A percentile compares a stretch with the other conserved stretches of the same genome.
phyloP scores from a whole-genome alignment of 2,797 vertebrate species.

The Borostomias antarcticus region DNA sequence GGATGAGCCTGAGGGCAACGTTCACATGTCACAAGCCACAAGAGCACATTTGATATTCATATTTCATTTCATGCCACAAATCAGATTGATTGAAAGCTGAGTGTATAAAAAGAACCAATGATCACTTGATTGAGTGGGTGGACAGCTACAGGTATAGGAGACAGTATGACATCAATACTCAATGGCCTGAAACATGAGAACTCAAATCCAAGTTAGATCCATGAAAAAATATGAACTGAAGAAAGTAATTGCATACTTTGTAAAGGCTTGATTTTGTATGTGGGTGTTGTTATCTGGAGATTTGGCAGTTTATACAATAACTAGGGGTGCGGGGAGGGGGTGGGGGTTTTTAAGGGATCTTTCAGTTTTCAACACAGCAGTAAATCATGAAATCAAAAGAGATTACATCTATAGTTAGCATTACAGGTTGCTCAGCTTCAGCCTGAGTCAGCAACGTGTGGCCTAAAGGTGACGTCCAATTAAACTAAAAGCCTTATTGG shows the following conservation, averaged over 20 bases:
- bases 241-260: slow-evolving; percentile 39
- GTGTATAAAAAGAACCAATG: slow-evolving; percentile 46
- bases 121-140: slow-evolving; percentile 51
- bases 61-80: slow-evolving; percentile 30
- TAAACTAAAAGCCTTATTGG: slow-evolving; percentile 90
- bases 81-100: slow-evolving; percentile 27
- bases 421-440: slow-evolving; percentile 24
- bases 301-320: slow-evolving; percentile 40
- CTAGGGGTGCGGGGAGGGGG: no score
- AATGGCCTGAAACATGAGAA: slow-evolving; percentile 34
- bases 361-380: neutral
- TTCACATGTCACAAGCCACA: no score
- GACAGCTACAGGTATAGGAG: slow-evolving; percentile 34
- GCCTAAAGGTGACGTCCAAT: slow-evolving; percentile 82
- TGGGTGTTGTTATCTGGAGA: slow-evolving; percentile 59
- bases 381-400: slow-evolving; percentile 4
- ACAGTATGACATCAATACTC: slow-evolving; percentile 61
- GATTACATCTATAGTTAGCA: slow-evolving; percentile 26
- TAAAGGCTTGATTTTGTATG: slow-evolving; percentile 30
- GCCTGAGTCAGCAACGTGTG: slow-evolving; percentile 63
- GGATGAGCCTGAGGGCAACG: neutral
- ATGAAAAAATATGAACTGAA: slow-evolving; percentile 21
- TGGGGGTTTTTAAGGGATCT: neutral
- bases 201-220: slow-evolving; percentile 30
- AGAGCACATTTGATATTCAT: slow-evolving; percentile 16